phyloP scores from a whole-genome alignment of 2,888 invertebrate genomes.

The Hetaerina titia region DNA sequence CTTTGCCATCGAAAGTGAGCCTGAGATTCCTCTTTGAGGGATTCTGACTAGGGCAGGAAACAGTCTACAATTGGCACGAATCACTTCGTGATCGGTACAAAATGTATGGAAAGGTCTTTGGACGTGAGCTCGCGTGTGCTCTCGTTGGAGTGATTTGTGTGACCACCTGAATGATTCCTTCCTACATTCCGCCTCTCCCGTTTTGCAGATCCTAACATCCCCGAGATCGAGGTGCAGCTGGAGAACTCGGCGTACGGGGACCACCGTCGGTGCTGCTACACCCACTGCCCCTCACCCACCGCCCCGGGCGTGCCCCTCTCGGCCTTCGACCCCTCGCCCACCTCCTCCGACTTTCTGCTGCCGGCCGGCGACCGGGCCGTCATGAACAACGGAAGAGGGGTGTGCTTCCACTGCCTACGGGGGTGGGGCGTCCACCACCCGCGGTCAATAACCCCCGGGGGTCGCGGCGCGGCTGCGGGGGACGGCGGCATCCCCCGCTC shows the following conservation, averaged over 20 bases:
- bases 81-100: not conserved
- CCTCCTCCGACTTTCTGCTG: constrained; percentile 50
- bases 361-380: constrained; percentile 44
- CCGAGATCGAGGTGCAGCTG: constrained; percentile 70
- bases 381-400: constrained; percentile 54
- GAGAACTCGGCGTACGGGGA: constrained; percentile 70
- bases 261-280: constrained; percentile 70
- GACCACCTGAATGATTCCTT: not conserved
- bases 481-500: not conserved
- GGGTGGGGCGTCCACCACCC: constrained; percentile 16
- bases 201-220: constrained; percentile 71
- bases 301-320: not conserved
- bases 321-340: not conserved
- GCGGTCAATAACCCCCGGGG: constrained; percentile 60
- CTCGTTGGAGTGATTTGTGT: not conserved
- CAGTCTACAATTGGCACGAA: no score
- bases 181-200: not conserved
- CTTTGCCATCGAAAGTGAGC: no score
- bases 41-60: not conserved
- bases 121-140: not conserved
- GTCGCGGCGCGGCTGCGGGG: not conserved
- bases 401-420: constrained; percentile 64
- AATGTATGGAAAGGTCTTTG: not conserved
- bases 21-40: no score
- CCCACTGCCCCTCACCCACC: constrained; percentile 40